Percentiles rank a stretch among this genome's conserved stretches.
Evolutionary conservation across 2,113 vertebrate species (phyloP).

Genomic region (Eublepharis macularius): DNA sequence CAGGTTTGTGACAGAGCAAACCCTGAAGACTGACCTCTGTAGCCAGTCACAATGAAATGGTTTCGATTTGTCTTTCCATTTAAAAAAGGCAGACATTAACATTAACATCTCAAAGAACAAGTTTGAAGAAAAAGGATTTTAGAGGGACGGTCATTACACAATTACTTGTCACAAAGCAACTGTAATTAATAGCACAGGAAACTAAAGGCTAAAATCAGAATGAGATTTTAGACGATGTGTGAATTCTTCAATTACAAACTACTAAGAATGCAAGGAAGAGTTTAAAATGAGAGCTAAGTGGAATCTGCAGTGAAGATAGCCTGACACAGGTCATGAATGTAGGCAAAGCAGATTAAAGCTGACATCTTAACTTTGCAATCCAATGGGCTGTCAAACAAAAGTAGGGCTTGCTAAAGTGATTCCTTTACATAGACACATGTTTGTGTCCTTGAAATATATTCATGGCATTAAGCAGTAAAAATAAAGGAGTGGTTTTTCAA

Average conservation of each 20-base stretch:
- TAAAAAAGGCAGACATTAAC: conserved; percentile 8
- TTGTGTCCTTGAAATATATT: not conserved
- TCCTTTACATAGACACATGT: not conserved
- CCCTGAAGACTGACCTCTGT: conserved; percentile 36
- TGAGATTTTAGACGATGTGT: conserved; percentile 47
- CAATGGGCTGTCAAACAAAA: conserved; percentile 13
- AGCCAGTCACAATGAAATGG: conserved; percentile 32
- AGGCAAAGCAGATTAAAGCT: conserved; percentile 9
- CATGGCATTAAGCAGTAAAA: not conserved
- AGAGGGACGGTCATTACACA: conserved; percentile 45
- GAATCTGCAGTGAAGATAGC: conserved; percentile 28
- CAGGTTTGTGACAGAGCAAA: conserved; percentile 39
- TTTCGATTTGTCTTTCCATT: conserved; percentile 28
- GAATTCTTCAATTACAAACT: conserved; percentile 45
- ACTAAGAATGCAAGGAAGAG: conserved; percentile 44
- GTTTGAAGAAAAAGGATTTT: conserved; percentile 48
- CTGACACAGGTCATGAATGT: conserved; percentile 36
- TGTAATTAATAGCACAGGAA: conserved; percentile 52
- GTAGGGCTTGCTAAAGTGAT: not conserved
- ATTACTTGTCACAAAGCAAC: conserved; percentile 38
- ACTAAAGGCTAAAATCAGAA: conserved; percentile 55
- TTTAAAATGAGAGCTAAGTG: conserved; percentile 40
- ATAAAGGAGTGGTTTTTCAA: not conserved
- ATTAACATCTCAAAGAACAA: conserved; percentile 32
- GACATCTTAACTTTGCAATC: not conserved